Evolutionary conservation across 2,888 invertebrate species (phyloP).

Genomic region (Argyresthia goedartella): DNA sequence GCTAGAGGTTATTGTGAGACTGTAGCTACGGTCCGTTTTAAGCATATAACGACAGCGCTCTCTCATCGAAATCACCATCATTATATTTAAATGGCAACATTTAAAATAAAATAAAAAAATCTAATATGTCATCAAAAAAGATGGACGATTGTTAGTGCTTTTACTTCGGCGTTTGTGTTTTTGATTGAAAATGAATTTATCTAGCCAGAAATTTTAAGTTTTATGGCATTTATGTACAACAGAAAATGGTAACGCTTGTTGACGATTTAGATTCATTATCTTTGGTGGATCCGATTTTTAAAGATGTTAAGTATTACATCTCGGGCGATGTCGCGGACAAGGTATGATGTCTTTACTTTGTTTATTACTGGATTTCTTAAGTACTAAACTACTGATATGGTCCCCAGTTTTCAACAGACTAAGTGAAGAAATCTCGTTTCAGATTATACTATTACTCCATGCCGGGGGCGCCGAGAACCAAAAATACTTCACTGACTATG

Average conservation of each 20-base stretch:
- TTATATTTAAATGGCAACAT: too few relatives aligned
- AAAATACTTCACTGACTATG: constrained; percentile 90
- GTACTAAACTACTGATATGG: neutral
- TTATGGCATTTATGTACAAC: constrained; percentile 20
- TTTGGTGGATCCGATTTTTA: constrained; percentile 77
- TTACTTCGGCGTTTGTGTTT: constrained; percentile 1
- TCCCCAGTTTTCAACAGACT: neutral
- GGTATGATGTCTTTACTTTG: constrained; percentile 54
- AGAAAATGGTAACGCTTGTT: constrained; percentile 68
- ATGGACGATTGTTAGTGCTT: neutral
- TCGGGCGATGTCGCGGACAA: constrained; percentile 83
- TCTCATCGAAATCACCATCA: too few relatives aligned
- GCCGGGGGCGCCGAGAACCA: constrained; percentile 90
- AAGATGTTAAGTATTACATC: constrained; percentile 86
- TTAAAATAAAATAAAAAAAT: too few relatives aligned
- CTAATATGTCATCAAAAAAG: neutral
- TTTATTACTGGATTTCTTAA: constrained; percentile 12
- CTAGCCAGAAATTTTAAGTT: constrained; percentile 2
- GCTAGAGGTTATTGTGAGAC: too few relatives aligned
- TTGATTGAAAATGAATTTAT: neutral
- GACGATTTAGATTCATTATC: constrained; percentile 66
- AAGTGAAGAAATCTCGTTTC: constrained; percentile 27
- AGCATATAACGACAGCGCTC: too few relatives aligned
- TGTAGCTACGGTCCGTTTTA: too few relatives aligned
- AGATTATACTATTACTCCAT: constrained; percentile 84